Percentiles rank a stretch among this genome's conserved stretches.
phyloP scores from a whole-genome alignment of 2,113 vertebrate genomes.

The Siniperca chuatsi region DNA sequence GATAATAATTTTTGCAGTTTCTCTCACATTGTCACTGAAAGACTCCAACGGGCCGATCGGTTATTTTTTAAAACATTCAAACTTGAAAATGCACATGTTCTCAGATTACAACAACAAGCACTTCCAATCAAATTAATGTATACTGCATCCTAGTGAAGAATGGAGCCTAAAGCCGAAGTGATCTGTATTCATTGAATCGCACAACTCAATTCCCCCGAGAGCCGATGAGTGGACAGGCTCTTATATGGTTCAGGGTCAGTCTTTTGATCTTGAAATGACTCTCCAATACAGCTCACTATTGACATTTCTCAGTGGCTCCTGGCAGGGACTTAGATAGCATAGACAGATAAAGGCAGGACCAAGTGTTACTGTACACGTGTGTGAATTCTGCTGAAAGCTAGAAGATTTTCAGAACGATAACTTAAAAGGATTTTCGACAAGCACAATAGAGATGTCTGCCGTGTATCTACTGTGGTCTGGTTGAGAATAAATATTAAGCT shows the following conservation, averaged over 20 bases:
- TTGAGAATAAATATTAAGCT: neutral
- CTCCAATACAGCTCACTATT: conserved; percentile 36
- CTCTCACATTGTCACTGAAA: neutral
- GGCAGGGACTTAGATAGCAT: conserved; percentile 15
- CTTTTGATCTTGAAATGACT: conserved; percentile 58
- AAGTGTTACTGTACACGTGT: conserved; percentile 8
- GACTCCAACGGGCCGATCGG: neutral
- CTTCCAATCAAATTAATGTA: neutral
- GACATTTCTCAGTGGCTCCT: conserved; percentile 52
- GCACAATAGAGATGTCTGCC: neutral
- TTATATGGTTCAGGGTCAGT: conserved; percentile 45
- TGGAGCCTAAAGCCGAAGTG: neutral
- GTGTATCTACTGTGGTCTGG: neutral
- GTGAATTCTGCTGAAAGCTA: conserved; percentile 10
- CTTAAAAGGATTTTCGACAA: neutral
- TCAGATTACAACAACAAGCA: neutral
- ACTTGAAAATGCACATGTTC: neutral
- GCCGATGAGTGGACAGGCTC: conserved; percentile 11
- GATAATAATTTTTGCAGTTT: conserved; percentile 37
- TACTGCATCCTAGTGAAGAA: neutral
- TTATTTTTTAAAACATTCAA: conserved; percentile 22
- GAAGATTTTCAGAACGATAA: conserved; percentile 21
- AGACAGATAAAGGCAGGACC: conserved; percentile 24
- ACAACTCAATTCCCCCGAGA: conserved; percentile 6
- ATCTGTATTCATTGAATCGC: conserved; percentile 54